A percentile compares a stretch with the other conserved stretches of the same genome.
Evolutionary conservation across 2,113 vertebrate genomes (phyloP).

Genomic region (Natator depressus): DNA sequence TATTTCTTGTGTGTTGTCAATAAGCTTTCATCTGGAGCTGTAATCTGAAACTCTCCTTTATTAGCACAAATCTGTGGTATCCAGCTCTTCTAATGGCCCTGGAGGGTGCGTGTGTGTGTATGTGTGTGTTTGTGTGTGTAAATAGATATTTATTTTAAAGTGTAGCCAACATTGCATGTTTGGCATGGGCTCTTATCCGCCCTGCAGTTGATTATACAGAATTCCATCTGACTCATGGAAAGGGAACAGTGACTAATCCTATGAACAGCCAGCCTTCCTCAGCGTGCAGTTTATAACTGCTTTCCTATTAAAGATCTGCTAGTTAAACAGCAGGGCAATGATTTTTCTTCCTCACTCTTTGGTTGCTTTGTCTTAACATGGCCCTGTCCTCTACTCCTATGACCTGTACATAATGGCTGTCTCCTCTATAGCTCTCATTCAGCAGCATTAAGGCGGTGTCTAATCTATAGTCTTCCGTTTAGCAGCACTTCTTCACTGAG

Average conservation of each 20-base stretch:
- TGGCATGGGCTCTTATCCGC: background rate
- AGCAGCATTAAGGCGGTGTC: rapidly evolving
- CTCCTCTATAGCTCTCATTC: background rate
- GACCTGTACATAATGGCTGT: rapidly evolving
- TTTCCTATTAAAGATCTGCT: background rate
- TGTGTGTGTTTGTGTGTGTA: too few species aligned
- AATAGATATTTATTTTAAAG: background rate
- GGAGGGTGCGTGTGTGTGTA: too few species aligned
- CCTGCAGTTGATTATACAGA: background rate
- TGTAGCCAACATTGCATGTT: background rate
- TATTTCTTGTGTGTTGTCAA: background rate
- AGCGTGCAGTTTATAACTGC: too few species aligned
- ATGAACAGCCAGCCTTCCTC: background rate
- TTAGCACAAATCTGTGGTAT: background rate
- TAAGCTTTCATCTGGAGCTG: background rate
- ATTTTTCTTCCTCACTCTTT: background rate
- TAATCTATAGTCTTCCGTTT: background rate
- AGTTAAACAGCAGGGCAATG: background rate
- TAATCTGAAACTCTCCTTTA: background rate
- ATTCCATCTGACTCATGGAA: background rate
- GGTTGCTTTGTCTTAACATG: rapidly evolving
- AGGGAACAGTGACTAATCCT: background rate
- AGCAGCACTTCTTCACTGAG: background rate
- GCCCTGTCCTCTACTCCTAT: background rate
- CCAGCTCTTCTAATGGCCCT: background rate